Base-by-base conservation (phyloP, 2,888 invertebrate species). In the Teleogryllus oceanicus region DNA sequence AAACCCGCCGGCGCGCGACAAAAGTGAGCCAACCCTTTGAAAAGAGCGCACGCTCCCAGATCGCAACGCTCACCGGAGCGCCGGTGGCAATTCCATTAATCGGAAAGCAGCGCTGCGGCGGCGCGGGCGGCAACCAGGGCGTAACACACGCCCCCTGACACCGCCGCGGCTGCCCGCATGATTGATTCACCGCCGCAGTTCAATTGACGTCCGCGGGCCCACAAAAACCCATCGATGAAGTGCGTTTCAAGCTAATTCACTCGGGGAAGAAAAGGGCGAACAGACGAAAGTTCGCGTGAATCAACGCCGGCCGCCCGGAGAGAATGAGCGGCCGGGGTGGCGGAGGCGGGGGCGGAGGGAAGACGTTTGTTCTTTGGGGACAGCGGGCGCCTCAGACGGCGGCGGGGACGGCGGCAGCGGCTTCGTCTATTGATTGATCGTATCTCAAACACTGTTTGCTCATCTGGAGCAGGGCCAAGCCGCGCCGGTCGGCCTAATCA, bases 61-160 rank as follows among this genome's bases (percentile, higher is more conserved):
- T 37, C 37, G 37, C 37, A 5, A 8, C 37, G 37, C 37, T 37
- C 37, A 5, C 37, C 37, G 62, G 62, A 62, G 62, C 12, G 16
- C 16, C 62, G 62, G n/a, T 12, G 13, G 13, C 62, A 62, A 62
- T 62, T n/a, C 62, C 62, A 62, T 62, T 62, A 62, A 62, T 62
- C 62, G 62, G n/a, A 62, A 12, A 10, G 62, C 62, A 62, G 13
- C 62, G 16, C 62, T 11, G n/a, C 62, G 62, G 16, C 13, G 62
- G 62, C 13, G 62, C 62, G 16, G 62, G n/a, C 62, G 10, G 62
- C 62, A 3, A 24, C 24, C 24, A 24, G 24, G 16, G 62, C 62
- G 62, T 62, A 62, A 62, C 62, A 62, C 62, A 62, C 16, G 62
- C 62, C 62, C 62, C 62, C 62, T 62, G 62, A 62, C 62, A 62